phyloP scores from a whole-genome alignment of 1,140 invertebrate genomes.

The Micrasema longulum region DNA sequence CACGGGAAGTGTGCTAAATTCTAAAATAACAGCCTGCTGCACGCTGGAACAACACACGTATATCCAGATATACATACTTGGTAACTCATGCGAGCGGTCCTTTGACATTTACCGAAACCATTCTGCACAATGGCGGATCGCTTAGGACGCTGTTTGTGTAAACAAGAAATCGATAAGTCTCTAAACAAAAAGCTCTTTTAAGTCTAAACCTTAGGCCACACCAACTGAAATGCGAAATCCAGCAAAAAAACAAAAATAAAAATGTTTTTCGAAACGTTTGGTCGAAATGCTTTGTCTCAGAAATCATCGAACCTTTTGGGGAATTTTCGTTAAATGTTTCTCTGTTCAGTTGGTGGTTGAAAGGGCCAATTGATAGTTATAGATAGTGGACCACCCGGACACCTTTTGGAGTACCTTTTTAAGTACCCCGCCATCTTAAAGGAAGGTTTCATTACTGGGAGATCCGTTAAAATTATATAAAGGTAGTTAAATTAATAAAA shows the following conservation, averaged over 20 bases:
- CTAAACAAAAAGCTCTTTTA: conserved; percentile 40
- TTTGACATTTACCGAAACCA: conserved; percentile 34
- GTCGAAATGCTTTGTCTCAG: too few relatives aligned
- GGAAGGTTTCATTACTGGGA: conserved; percentile 8
- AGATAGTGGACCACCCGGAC: conserved; percentile 18
- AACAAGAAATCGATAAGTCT: conserved; percentile 53
- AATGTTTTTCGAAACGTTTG: too few relatives aligned
- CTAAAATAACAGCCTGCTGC: conserved; percentile 43
- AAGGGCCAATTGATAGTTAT: conserved; percentile 26
- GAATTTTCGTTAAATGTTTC: too few relatives aligned
- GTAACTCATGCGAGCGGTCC: conserved; percentile 2
- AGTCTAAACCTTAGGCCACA: not conserved
- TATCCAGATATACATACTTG: not conserved
- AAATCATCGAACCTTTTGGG: too few relatives aligned
- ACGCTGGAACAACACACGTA: conserved; percentile 47
- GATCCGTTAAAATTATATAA: too few relatives aligned
- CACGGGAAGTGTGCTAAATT: conserved; percentile 49
- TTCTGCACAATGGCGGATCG: conserved; percentile 27
- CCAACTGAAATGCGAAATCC: not conserved
- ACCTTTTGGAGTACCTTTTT: not conserved
- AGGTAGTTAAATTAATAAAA: not conserved
- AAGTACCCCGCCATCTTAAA: not conserved
- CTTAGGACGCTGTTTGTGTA: conserved; percentile 48
- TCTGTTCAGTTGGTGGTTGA: too few relatives aligned
- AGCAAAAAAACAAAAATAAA: not conserved